Evolutionary conservation across 1,140 invertebrate species (phyloP).

Genomic region (Drosophila ohnishii): DNA sequence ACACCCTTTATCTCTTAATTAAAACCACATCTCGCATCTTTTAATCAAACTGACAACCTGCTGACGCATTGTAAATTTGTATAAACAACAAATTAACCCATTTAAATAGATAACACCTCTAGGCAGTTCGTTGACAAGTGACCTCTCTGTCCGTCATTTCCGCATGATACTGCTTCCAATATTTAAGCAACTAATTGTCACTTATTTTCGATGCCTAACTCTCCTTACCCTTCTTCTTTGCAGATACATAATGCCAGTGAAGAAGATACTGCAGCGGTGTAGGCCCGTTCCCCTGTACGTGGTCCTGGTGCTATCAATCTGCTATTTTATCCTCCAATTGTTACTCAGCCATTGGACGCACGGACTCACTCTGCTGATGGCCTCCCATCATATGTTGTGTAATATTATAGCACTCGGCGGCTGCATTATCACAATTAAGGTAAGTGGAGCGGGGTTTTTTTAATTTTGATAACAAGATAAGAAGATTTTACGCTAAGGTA

Average conservation of each 20-base stretch:
- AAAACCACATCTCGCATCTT: not conserved
- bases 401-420: constrained; percentile 90
- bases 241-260: constrained; percentile 86
- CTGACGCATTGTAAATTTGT: constrained; percentile 26
- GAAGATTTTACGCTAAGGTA: not conserved
- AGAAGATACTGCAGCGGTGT: constrained; percentile 88
- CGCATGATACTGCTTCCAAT: not conserved
- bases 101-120: constrained; percentile 35
- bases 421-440: constrained; percentile 90
- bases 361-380: constrained; percentile 91
- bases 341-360: constrained; percentile 91
- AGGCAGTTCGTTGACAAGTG: constrained; percentile 23
- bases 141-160: constrained; percentile 10
- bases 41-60: not conserved
- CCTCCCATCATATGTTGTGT: constrained; percentile 93
- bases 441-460: constrained; percentile 79
- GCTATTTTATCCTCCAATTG: constrained; percentile 89
- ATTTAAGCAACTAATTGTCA: constrained; percentile 44
- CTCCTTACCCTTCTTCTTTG: not conserved
- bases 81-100: constrained; percentile 3
- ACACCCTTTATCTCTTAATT: not conserved
- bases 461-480: not conserved
- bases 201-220: not conserved
- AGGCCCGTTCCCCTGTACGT: constrained; percentile 89
- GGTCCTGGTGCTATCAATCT: constrained; percentile 88